Conservation (phyloP, 2,113 vertebrate genomes). For the Daubentonia madagascariensis region DNA sequence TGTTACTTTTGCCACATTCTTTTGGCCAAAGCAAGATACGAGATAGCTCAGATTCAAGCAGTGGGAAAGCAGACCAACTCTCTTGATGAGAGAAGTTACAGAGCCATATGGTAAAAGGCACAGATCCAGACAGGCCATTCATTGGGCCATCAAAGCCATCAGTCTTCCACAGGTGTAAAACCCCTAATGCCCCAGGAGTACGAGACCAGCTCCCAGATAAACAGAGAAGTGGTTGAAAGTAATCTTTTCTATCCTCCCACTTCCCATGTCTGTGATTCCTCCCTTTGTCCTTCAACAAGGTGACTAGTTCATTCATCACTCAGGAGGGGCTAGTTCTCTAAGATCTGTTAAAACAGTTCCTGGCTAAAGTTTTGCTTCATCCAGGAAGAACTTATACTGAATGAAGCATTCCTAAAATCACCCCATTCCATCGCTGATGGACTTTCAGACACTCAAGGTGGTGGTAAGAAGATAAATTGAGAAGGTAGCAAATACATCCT, state of each 20-base stretch:
- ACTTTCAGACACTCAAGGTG: neutral
- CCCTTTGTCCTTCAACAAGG: neutral
- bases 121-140: neutral
- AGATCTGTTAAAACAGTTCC: neutral
- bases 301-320: neutral
- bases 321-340: neutral
- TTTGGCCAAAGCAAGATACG: neutral
- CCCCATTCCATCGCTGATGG: no score
- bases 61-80: neutral
- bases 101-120: neutral
- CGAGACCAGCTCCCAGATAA: neutral
- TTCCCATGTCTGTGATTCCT: neutral
- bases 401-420: slow-evolving; percentile 21
- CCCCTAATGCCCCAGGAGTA: neutral
- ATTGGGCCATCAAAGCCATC: neutral
- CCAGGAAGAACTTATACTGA: neutral
- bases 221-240: neutral
- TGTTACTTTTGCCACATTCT: neutral
- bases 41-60: neutral
- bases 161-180: neutral
- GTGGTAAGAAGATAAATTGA: neutral
- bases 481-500: neutral
- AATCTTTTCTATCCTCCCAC: neutral
- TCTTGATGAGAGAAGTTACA: neutral
- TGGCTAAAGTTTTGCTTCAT: neutral